Percentiles rank a stretch among this genome's conserved stretches.
Evolutionary conservation across 2,113 vertebrate genomes (phyloP).

Genomic region (Ceyx margarethae): DNA sequence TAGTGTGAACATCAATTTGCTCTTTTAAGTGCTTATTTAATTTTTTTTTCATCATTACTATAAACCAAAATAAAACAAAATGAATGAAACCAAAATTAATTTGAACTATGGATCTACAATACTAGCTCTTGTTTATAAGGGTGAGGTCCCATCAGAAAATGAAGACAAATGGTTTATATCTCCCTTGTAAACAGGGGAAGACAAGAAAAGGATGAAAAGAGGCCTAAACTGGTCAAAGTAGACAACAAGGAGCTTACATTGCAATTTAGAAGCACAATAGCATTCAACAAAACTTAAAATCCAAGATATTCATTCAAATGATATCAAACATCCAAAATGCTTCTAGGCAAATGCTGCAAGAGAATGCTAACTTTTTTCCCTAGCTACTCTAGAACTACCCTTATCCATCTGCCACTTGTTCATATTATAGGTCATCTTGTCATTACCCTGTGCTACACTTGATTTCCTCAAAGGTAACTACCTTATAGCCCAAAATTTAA

Average conservation of each 20-base stretch:
- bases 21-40: neutral
- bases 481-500: neutral
- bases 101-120: neutral
- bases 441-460: too few species aligned
- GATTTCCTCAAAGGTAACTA: neutral
- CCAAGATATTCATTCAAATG: neutral
- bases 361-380: too few species aligned
- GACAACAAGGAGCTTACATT: neutral
- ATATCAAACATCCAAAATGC: too few species aligned
- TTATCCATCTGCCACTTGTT: too few species aligned
- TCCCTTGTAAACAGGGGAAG: neutral
- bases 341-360: too few species aligned
- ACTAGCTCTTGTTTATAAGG: neutral
- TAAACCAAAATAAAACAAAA: constrained; percentile 10
- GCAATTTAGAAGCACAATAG: neutral
- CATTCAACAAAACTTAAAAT: neutral
- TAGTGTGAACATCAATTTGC: neutral
- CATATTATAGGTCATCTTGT: too few species aligned
- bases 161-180: neutral
- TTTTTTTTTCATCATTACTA: neutral
- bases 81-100: neutral
- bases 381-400: too few species aligned
- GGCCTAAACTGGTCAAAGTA: neutral
- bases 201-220: neutral
- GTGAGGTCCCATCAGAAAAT: neutral